Evolutionary conservation across 2,113 vertebrate genomes (phyloP).

Genomic region (Ailuropoda melanoleuca): DNA sequence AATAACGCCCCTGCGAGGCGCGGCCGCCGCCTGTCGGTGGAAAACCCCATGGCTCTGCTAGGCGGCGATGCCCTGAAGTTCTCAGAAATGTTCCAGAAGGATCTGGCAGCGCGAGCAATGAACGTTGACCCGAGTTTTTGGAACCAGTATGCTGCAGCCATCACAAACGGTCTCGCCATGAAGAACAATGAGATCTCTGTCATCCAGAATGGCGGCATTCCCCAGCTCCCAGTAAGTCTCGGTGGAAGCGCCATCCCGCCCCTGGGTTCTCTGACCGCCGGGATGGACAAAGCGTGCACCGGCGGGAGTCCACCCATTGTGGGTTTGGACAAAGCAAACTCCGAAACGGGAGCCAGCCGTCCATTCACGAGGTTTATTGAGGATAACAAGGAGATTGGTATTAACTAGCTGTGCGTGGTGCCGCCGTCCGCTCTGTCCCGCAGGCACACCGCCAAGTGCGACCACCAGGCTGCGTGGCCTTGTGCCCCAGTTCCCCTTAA

Average conservation of each 20-base stretch:
- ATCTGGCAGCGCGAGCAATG: conserved; percentile 96
- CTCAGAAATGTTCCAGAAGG: conserved; percentile 99
- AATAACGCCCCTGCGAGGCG: conserved; percentile 98
- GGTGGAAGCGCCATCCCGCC: conserved; percentile 92
- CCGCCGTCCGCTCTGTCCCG: conserved; percentile 84
- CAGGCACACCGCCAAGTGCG: conserved; percentile 85
- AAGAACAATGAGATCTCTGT: conserved; percentile 99
- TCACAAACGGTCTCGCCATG: conserved; percentile 98
- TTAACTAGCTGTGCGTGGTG: conserved; percentile 88
- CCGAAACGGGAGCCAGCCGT: conserved; percentile 90
- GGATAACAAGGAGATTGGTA: conserved; percentile 99
- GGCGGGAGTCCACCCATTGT: conserved; percentile 92
- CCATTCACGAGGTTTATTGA: conserved; percentile 98
- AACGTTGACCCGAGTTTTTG: conserved; percentile 97
- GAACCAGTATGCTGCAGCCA: conserved; percentile 98
- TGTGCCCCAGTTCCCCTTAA: conserved; percentile 83
- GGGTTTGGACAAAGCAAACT: conserved; percentile 91
- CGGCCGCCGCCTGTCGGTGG: conserved; percentile 96
- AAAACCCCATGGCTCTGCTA: conserved; percentile 98
- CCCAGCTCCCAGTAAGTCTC: conserved; percentile 95
- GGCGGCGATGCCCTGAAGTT: conserved; percentile 97
- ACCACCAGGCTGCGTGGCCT: conserved; percentile 70
- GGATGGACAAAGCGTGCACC: conserved; percentile 93
- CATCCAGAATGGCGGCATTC: conserved; percentile 98
- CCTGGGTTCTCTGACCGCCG: conserved; percentile 89